Evolutionary conservation across 2,797 vertebrate genomes (phyloP).

Genomic region (Neosilurus mollespiculum): DNA sequence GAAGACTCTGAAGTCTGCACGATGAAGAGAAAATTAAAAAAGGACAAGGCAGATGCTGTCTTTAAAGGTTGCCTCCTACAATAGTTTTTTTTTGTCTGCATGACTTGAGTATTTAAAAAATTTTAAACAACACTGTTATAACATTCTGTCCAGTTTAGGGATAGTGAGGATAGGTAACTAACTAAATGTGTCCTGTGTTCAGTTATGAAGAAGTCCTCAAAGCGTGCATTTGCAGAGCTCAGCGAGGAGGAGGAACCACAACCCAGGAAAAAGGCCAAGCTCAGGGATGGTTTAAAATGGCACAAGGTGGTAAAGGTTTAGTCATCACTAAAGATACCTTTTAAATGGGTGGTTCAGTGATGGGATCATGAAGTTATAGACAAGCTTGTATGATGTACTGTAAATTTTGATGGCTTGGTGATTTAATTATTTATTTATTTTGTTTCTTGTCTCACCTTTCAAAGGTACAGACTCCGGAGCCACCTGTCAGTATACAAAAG

Average conservation of each 20-base stretch:
- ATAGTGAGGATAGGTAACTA: neutral
- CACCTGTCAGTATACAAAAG: conserved; percentile 45
- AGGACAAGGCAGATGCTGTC: conserved; percentile 6
- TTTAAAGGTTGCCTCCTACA: conserved; percentile 42
- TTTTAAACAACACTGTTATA: neutral
- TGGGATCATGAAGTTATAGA: neutral
- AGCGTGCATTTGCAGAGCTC: conserved; percentile 68
- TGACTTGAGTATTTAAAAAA: neutral
- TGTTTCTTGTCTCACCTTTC: neutral
- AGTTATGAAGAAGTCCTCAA: conserved; percentile 69
- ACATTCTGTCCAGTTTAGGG: neutral
- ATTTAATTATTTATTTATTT: neutral
- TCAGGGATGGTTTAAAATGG: conserved; percentile 56
- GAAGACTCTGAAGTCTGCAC: conserved; percentile 33
- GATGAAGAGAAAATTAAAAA: conserved; percentile 23
- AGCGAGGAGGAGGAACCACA: conserved; percentile 63
- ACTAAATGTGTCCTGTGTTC: neutral
- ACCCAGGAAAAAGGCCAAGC: conserved; percentile 66
- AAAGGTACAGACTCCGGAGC: conserved; percentile 52
- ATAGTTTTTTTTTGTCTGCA: neutral
- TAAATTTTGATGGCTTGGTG: neutral
- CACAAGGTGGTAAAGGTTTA: conserved; percentile 54
- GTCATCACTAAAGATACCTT: neutral
- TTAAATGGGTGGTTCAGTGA: neutral
- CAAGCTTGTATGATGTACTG: neutral